Conservation (phyloP, 1,140 invertebrate species). For the Uloborus diversus region DNA sequence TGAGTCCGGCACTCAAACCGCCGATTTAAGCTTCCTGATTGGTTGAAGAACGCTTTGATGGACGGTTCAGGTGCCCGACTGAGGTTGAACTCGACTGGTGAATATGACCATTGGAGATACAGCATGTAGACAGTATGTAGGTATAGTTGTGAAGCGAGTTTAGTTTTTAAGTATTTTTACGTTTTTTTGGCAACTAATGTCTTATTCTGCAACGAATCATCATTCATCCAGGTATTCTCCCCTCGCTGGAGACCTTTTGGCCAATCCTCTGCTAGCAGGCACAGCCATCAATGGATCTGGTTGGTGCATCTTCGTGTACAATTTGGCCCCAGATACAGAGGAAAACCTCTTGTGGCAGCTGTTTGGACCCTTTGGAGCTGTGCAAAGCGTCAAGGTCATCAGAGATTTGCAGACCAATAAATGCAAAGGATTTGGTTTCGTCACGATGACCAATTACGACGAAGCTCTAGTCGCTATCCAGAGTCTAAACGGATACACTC, state of each 20-base stretch:
- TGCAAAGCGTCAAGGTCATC: conserved; percentile 98
- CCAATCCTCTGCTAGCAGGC: conserved; percentile 84
- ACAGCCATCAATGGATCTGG: conserved; percentile 77
- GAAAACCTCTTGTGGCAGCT: conserved; percentile 98
- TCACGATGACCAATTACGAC: conserved; percentile 99
- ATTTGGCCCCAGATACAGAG: conserved; percentile 96
- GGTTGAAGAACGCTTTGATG: too few relatives aligned
- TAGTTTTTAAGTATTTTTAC: too few relatives aligned
- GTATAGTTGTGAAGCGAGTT: too few relatives aligned
- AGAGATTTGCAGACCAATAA: conserved; percentile 97
- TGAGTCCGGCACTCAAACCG: too few relatives aligned
- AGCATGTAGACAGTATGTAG: too few relatives aligned
- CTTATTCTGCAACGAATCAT: conserved; percentile 64
- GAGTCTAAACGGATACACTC: conserved; percentile 95
- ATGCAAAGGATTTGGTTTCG: conserved; percentile 99
- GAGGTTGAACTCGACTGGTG: too few relatives aligned
- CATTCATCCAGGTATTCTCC: conserved; percentile 85
- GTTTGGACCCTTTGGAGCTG: conserved; percentile 98
- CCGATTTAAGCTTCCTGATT: too few relatives aligned
- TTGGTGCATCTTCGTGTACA: conserved; percentile 99
- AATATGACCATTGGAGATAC: too few relatives aligned
- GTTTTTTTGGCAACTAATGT: too few relatives aligned
- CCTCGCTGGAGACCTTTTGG: conserved; percentile 85
- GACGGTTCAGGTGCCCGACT: too few relatives aligned
- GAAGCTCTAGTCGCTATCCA: conserved; percentile 97